A percentile compares a stretch with the other conserved stretches of the same genome.
Conservation (phyloP, 2,888 invertebrate species). For the Papilio elwesi region DNA sequence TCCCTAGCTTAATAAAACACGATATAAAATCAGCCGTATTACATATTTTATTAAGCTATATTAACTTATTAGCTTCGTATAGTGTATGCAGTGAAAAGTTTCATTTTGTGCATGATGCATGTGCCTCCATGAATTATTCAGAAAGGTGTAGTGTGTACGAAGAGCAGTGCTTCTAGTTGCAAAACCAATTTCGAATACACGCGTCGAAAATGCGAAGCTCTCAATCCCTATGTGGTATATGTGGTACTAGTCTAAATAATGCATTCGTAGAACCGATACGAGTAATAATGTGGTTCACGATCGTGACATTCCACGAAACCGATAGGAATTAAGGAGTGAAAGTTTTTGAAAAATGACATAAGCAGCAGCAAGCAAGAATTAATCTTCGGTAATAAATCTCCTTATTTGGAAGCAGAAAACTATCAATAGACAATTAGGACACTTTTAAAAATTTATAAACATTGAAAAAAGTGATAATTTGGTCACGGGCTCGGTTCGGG, state of each 20-base stretch:
- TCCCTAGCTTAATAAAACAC: no score
- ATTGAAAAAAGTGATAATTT: no score
- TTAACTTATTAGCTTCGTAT: not conserved
- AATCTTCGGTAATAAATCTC: no score
- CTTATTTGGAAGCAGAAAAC: no score
- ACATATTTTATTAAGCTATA: not conserved
- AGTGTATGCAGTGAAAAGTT: slow-evolving; percentile 1
- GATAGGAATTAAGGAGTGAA: no score
- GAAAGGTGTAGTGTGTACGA: slow-evolving; percentile 24
- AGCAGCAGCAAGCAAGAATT: no score
- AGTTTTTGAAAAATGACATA: no score
- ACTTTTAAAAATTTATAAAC: no score
- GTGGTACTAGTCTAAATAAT: slow-evolving; percentile 24
- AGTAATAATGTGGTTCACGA: slow-evolving; percentile 2
- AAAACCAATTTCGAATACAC: slow-evolving; percentile 33
- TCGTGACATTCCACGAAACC: no score
- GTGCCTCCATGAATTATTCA: slow-evolving; percentile 35
- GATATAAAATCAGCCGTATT: no score
- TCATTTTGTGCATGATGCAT: slow-evolving; percentile 15
- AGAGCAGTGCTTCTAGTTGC: slow-evolving; percentile 33
- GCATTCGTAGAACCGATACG: slow-evolving; percentile 19
- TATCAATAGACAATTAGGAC: no score
- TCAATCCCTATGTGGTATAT: not conserved
- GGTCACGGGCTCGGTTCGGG: no score
- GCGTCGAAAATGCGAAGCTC: slow-evolving; percentile 22